Conservation (phyloP, 2,113 vertebrate genomes). For the Cyphomyrus discorhynchus region DNA sequence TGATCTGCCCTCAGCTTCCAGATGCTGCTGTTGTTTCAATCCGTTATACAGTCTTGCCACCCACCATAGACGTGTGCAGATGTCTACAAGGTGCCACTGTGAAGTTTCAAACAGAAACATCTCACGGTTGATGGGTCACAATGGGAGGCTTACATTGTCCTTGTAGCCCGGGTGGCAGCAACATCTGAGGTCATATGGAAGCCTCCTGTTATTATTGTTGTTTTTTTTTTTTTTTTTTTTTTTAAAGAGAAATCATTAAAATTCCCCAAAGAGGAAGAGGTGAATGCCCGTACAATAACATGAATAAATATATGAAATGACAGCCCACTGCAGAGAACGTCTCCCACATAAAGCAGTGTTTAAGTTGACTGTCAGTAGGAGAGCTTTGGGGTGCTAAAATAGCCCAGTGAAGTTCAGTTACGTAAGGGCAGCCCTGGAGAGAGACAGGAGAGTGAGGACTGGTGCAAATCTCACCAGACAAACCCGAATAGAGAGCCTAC, state of each 20-base stretch:
- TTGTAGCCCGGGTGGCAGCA: background rate
- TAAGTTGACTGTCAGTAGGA: background rate
- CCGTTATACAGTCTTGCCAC: background rate
- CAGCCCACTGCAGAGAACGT: background rate
- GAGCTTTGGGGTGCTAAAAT: background rate
- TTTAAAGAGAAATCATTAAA: background rate
- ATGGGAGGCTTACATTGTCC: background rate
- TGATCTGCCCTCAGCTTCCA: background rate
- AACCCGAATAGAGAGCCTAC: background rate
- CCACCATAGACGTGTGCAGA: background rate
- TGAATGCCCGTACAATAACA: background rate
- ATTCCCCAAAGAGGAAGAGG: background rate
- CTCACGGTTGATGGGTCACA: background rate
- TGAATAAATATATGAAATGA: background rate
- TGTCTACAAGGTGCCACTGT: background rate
- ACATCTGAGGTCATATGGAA: background rate
- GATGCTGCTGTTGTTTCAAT: background rate
- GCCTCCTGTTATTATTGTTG: background rate
- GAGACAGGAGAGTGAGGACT: background rate
- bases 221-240: background rate
- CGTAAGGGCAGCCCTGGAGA: background rate
- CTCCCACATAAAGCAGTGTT: background rate
- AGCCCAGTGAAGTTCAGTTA: background rate
- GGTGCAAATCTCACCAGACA: background rate
- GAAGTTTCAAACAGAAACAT: background rate